Percentiles rank a stretch among this genome's conserved stretches.
These are phyloP conservation scores for Enteromius trimaculatus DNA, from an alignment of 2,797 vertebrate genomes.

Conservation along the genomic window DNA sequence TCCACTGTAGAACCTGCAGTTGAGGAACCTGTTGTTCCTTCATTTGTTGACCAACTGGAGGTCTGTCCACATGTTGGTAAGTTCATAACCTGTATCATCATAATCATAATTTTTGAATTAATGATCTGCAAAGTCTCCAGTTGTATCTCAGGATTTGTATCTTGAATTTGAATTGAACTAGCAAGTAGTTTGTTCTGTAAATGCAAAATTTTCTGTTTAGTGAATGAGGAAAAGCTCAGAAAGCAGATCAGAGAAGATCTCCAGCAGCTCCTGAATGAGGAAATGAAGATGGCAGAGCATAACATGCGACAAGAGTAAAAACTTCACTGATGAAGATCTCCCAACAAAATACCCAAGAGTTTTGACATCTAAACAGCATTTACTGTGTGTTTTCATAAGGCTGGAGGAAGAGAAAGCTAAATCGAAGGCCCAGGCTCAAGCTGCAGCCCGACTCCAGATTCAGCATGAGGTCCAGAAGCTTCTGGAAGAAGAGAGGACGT, in stretches of 20 bases:
- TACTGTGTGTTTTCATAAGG: slow-evolving; percentile 58
- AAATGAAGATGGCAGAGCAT: slow-evolving; percentile 67
- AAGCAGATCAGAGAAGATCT: slow-evolving; percentile 70
- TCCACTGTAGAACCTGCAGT: not conserved
- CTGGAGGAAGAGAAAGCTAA: slow-evolving; percentile 67
- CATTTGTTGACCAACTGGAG: slow-evolving; percentile 47
- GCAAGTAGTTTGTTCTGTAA: not conserved
- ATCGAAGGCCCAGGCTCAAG: slow-evolving; percentile 61
- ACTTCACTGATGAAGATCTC: not conserved
- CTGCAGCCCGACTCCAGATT: slow-evolving; percentile 65
- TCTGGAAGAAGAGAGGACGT: slow-evolving; percentile 77
- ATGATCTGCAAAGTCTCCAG: not conserved
- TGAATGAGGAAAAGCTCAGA: slow-evolving; percentile 68
- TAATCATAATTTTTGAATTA: no score
- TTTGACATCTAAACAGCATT: not conserved
- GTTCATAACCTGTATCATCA: not conserved
- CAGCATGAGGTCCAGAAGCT: slow-evolving; percentile 80
- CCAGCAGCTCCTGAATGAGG: slow-evolving; percentile 68
- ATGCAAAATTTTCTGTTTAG: slow-evolving; percentile 50
- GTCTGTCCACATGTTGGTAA: slow-evolving; percentile 13
- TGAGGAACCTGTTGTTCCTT: slow-evolving; percentile 13
- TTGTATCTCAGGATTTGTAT: not conserved
- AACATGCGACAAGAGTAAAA: slow-evolving; percentile 73
- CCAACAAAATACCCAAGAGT: not conserved
- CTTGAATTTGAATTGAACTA: not conserved